Base-by-base conservation (phyloP, 2,888 invertebrate genomes). In the Oxystoma pomonae region DNA sequence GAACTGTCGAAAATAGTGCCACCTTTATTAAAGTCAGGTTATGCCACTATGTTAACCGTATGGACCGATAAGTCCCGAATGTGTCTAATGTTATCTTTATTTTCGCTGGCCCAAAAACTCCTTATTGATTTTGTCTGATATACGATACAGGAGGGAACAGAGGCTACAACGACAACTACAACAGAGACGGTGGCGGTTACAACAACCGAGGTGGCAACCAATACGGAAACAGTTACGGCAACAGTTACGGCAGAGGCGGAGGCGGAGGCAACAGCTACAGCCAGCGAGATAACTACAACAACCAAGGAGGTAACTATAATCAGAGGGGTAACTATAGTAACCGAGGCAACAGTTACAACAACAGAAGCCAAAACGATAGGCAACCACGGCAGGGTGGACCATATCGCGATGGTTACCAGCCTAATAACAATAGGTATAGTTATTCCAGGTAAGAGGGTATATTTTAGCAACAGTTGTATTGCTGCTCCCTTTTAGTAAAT, bases 361-460 rank as follows among this genome's bases (percentile, higher is more conserved):
- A 56, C 53, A 59, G 49, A 22, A 22, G 59, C 35, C 55, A 62
- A 19, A 57, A 59, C 21, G 56, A 67, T 16, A 58, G 65, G 21
- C 17, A 69, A n/a, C 66, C 67, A 20, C 67, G 76, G 59, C 71
- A 70, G 3, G 72, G 75, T 19, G 77, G 78, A 17, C 77, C 78
- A 0, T 76, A 78, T 57, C 70, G 72, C 52, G 77, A 77, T 60
- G 70, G 74, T 65, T 77, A 74, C 64, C 73, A 73, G 60, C 16
- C 67, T 5, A 62, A 58, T 61, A 57, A 62, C 55, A n/a, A 70
- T 62, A 63, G 72, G 58, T 72, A 71, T 61, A 69, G 61, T 63
- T 70, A 69, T 63, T 70, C 70, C 50, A 70, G 68, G 67, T 72
- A 70, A 59, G 56, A 19, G 35, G 51, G 19, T 22, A 20, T 50